Evolutionary conservation across 2,888 invertebrate genomes (phyloP), one percentile per base, ranked within the genome.

Genomic region (Unio delphinus): DNA sequence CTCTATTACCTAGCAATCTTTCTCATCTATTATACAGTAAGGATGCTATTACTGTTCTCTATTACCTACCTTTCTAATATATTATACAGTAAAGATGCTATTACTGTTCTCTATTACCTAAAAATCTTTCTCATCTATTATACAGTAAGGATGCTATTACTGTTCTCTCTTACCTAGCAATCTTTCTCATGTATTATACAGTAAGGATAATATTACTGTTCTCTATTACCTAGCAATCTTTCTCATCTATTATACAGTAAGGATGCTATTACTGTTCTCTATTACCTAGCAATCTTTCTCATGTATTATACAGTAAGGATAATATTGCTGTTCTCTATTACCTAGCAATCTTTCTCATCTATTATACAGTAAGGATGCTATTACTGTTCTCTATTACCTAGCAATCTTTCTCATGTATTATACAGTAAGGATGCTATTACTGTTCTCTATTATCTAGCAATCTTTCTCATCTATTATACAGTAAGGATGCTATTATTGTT

Each of bases 341-440:
- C 95, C 97, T 94, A 75, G 95, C 91, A 74, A 99, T 92, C 92
- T 98, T 98, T 65, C 97, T 92, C 79, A 94, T 93, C 87, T 99
- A 23, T 23, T 23, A 23, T 23, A 23, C 23, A 23, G 23, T 23
- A 15, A 2, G 45, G 45, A 45, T 45, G 15, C 11, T 45, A n/a
- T 61, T 20, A 45, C 28, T 20, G 17, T 18, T 56, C 18, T 30
- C 6, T 7, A 23, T 55, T 89, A 95, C 95, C 97, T 94, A 75
- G 95, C 91, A 74, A 99, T 92, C 92, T 98, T 98, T 65, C 97
- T 92, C 79, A 23, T 23, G 0, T 23, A 23, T 23, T 23, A 23
- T 23, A 23, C 23, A 23, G 23, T 23, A 15, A 2, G 45, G 45
- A 45, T 45, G 15, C 11, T 45, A n/a, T 61, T 20, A 45, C 28